A percentile compares a stretch with the other conserved stretches of the same genome.
phyloP scores from a whole-genome alignment of 92 coral and sea anemone species.

The Palythoa grandiflora region DNA sequence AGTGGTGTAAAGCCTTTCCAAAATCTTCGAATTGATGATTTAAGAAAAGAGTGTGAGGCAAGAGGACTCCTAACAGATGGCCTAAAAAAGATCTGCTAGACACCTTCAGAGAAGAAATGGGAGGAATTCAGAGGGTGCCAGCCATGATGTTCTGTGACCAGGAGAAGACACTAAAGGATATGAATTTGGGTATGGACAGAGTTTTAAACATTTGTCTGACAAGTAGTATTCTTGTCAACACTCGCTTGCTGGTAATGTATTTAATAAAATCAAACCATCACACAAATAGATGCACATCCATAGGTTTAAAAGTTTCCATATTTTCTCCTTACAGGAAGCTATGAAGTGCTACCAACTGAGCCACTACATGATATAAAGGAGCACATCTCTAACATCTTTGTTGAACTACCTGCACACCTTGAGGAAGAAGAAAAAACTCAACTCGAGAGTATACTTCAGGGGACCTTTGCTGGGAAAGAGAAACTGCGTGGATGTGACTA shows the following conservation, averaged over 20 bases:
- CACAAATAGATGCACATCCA: background rate
- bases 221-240: background rate
- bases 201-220: background rate
- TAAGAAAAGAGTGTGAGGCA: conserved; percentile 51
- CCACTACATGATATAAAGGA: conserved; percentile 62
- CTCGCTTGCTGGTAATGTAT: background rate
- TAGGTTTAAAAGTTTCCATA: background rate
- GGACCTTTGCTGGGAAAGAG: conserved; percentile 59
- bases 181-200: conserved; percentile 41
- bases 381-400: conserved; percentile 53
- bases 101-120: conserved; percentile 45
- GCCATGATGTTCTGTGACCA: conserved; percentile 59
- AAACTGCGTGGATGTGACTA: conserved; percentile 56
- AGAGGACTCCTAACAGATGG: conserved; percentile 52
- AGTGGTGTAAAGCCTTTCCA: conserved; percentile 51
- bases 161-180: conserved; percentile 42
- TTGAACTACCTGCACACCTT: conserved; percentile 64
- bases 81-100: conserved; percentile 41
- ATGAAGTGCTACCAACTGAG: conserved; percentile 64
- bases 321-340: conserved; percentile 38
- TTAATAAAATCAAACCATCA: background rate
- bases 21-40: conserved; percentile 53
- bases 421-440: conserved; percentile 41
- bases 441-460: conserved; percentile 13
- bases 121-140: conserved; percentile 55